Percentiles rank a stretch among this genome's conserved stretches.
These are phyloP conservation scores for Siderastrea siderea DNA, from an alignment of 92 coral and sea anemone genomes.

Conservation along the genomic window DNA sequence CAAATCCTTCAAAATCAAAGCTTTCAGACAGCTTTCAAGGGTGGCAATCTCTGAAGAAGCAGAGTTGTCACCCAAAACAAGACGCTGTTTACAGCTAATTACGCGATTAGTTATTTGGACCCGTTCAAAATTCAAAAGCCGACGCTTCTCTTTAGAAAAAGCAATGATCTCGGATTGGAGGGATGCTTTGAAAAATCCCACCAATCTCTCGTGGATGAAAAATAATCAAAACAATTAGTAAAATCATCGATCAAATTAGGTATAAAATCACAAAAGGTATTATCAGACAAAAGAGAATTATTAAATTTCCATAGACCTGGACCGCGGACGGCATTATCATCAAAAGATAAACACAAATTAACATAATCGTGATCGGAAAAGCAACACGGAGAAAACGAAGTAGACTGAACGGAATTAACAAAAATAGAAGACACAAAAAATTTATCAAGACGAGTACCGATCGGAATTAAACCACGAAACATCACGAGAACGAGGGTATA, in stretches of 20 bases:
- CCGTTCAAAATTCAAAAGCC: background rate
- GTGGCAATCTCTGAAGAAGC: background rate
- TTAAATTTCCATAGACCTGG: constrained; percentile 4
- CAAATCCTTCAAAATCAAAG: background rate
- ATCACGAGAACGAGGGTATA: background rate
- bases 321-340: background rate
- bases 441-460: background rate
- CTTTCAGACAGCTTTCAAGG: background rate
- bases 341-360: background rate
- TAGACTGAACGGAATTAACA: background rate
- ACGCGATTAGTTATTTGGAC: background rate
- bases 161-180: background rate
- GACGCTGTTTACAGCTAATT: background rate
- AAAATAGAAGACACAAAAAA: background rate
- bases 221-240: accelerated
- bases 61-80: background rate
- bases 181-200: background rate
- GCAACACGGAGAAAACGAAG: background rate
- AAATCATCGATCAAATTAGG: background rate
- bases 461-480: background rate
- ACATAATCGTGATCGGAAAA: constrained; percentile 8
- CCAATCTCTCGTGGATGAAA: background rate
- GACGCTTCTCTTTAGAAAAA: background rate
- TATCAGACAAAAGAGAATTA: background rate
- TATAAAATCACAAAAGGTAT: background rate